Evolutionary conservation across 1,140 invertebrate species (phyloP).

Genomic region (Triops longicaudatus): DNA sequence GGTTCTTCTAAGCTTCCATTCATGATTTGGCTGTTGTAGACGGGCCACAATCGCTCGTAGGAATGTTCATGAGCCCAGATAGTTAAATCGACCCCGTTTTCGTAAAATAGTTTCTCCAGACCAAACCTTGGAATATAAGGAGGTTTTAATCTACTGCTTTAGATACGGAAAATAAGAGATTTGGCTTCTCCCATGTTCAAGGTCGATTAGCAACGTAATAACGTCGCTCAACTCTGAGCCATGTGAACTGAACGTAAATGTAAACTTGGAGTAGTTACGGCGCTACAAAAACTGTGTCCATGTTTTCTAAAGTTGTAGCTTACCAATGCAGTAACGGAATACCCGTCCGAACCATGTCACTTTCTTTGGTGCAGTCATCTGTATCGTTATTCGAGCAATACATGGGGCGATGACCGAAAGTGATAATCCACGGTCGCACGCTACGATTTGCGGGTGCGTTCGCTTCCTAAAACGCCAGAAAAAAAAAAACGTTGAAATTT

Average conservation of each 20-base stretch:
- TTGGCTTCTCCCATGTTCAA: no score
- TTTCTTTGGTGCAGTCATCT: constrained; percentile 76
- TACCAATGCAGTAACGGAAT: constrained; percentile 51
- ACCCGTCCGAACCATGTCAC: constrained; percentile 63
- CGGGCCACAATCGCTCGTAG: constrained; percentile 87
- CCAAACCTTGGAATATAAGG: constrained; percentile 37
- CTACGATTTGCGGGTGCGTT: constrained; percentile 50
- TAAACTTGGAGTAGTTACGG: no score
- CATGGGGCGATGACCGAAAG: constrained; percentile 93
- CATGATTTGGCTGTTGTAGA: constrained; percentile 76
- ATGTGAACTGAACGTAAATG: no score
- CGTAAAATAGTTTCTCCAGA: constrained; percentile 75
- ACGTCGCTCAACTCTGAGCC: no score
- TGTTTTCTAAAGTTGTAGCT: constrained; percentile 16
- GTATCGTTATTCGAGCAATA: constrained; percentile 84
- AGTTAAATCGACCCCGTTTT: constrained; percentile 85
- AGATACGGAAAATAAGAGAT: no score
- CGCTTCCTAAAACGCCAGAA: constrained; percentile 39
- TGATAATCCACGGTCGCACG: constrained; percentile 82
- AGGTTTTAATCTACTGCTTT: no score
- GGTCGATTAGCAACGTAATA: no score
- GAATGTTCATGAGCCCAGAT: constrained; percentile 96
- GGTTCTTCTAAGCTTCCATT: constrained; percentile 69
- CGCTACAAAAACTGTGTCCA: no score
- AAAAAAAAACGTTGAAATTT: no score